Conservation (phyloP, 2,797 vertebrate genomes). For the Pangasius larnaudii region DNA sequence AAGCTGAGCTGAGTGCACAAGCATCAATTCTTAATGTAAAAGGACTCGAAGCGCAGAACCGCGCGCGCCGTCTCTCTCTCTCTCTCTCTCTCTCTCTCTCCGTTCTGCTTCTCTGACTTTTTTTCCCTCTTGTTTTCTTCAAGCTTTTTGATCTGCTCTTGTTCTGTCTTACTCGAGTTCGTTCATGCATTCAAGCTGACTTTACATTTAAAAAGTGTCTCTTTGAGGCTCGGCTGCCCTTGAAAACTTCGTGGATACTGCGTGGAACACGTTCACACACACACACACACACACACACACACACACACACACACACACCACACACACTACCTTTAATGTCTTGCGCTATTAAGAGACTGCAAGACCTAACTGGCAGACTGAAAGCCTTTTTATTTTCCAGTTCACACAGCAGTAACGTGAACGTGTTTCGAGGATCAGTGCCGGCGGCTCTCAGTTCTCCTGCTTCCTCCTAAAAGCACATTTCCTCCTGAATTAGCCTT, state of each 20-base stretch:
- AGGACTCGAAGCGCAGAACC: slow-evolving; percentile 4
- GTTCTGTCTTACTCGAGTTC: slow-evolving; percentile 37
- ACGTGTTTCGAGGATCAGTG: background rate
- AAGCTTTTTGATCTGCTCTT: slow-evolving; percentile 30
- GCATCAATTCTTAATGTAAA: slow-evolving; percentile 16
- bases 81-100: slow-evolving; percentile 12
- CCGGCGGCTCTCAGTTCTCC: background rate
- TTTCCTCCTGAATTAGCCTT: slow-evolving; percentile 34
- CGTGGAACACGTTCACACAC: background rate
- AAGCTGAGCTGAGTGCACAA: background rate
- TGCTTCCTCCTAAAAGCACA: slow-evolving; percentile 3
- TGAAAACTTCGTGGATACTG: slow-evolving; percentile 12
- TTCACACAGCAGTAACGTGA: background rate
- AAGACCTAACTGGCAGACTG: background rate
- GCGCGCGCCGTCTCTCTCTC: background rate
- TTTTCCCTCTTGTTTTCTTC: slow-evolving; percentile 21
- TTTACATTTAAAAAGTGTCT: slow-evolving; percentile 40
- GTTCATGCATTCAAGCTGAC: slow-evolving; percentile 50
- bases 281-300: background rate
- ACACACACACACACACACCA: slow-evolving; percentile 22
- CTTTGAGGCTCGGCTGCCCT: background rate
- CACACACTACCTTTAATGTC: slow-evolving; percentile 29
- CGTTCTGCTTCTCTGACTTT: slow-evolving; percentile 27
- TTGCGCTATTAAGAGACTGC: background rate
- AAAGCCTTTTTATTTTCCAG: slow-evolving; percentile 20